Percentiles rank a stretch among this genome's conserved stretches.
Evolutionary conservation across 2,113 vertebrate genomes (phyloP).

Genomic region (Platichthys stellatus): DNA sequence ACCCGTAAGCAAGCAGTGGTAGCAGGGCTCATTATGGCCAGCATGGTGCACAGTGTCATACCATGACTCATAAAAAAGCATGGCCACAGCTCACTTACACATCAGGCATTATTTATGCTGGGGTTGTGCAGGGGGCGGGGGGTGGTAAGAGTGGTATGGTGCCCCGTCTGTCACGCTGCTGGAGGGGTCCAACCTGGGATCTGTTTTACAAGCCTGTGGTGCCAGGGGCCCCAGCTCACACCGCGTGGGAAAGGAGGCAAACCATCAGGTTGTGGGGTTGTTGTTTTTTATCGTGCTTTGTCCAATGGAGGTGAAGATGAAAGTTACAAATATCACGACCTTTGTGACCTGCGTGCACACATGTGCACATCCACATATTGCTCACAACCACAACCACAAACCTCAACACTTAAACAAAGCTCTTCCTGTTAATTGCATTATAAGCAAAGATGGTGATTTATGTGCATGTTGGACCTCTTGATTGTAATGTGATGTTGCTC

Average conservation of each 20-base stretch:
- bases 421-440: conserved; percentile 30
- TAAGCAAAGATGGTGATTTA: conserved; percentile 48
- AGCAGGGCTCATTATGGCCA: conserved; percentile 69
- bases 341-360: conserved; percentile 25
- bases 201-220: conserved; percentile 63
- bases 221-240: conserved; percentile 55
- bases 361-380: conserved; percentile 9
- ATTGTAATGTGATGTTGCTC: conserved; percentile 40
- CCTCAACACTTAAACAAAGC: not conserved
- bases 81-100: conserved; percentile 59
- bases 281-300: conserved; percentile 56
- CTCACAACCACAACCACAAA: conserved; percentile 26
- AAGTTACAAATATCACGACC: conserved; percentile 30
- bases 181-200: conserved; percentile 59
- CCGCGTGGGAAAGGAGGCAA: conserved; percentile 71
- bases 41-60: conserved; percentile 64
- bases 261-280: conserved; percentile 48
- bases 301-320: conserved; percentile 45
- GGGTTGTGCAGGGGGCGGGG: not conserved
- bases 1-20: conserved; percentile 48
- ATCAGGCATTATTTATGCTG: conserved; percentile 68
- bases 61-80: conserved; percentile 71
- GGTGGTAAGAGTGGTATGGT: conserved; percentile 47
- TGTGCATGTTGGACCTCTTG: conserved; percentile 21
- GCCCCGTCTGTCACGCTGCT: conserved; percentile 65